Conservation (phyloP, 2,888 invertebrate genomes). For the Coleophora deauratella region DNA sequence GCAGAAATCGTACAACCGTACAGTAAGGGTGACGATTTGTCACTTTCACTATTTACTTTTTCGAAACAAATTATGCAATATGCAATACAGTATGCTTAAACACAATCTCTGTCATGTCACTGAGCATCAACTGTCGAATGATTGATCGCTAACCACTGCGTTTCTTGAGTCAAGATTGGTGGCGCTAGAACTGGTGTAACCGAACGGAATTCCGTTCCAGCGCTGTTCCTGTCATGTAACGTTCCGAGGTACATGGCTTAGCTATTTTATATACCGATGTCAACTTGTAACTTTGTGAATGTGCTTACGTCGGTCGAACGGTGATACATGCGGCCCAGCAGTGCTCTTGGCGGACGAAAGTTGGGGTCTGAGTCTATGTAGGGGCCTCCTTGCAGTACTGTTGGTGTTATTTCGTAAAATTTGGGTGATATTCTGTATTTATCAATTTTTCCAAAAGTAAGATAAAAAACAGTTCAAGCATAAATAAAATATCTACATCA, state of each 20-base stretch:
- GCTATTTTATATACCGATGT: slow-evolving; percentile 47
- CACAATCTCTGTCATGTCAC: slow-evolving; percentile 25
- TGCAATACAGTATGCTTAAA: too few relatives aligned
- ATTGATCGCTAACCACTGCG: slow-evolving; percentile 22
- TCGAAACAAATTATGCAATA: slow-evolving; percentile 58
- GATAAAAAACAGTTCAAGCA: too few relatives aligned
- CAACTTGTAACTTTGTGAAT: slow-evolving; percentile 12
- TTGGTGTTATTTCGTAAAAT: background rate
- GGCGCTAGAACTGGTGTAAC: slow-evolving; percentile 33
- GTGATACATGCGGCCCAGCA: slow-evolving; percentile 47
- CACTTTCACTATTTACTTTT: slow-evolving; percentile 64
- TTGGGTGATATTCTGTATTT: too few relatives aligned
- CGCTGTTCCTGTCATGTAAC: slow-evolving; percentile 53
- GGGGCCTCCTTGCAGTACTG: slow-evolving; percentile 17
- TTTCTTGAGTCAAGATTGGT: slow-evolving; percentile 18
- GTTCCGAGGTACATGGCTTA: slow-evolving; percentile 41
- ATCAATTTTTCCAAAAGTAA: too few relatives aligned
- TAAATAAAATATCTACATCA: too few relatives aligned
- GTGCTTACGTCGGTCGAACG: slow-evolving; percentile 1
- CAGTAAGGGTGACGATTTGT: slow-evolving; percentile 39
- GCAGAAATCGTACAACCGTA: too few relatives aligned
- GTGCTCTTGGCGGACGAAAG: slow-evolving; percentile 40
- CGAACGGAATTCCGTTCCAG: slow-evolving; percentile 46
- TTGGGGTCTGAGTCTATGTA: slow-evolving; percentile 30
- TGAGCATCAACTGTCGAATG: slow-evolving; percentile 23